Conservation (phyloP, 2,888 invertebrate genomes). For the Microctonus brassicae region DNA sequence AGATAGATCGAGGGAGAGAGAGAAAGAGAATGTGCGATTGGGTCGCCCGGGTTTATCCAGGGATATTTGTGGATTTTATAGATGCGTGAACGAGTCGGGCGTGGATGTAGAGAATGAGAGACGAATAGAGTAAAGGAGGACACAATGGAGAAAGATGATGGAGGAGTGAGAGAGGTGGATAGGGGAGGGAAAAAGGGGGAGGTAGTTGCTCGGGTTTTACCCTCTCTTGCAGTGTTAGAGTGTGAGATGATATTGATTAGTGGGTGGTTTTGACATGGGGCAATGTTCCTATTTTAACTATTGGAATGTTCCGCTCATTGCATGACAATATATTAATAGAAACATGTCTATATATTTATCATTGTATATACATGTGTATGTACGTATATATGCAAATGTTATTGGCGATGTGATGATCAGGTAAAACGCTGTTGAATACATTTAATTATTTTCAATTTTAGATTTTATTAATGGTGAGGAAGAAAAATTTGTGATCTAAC, state of each 20-base stretch:
- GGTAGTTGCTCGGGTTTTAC: slow-evolving; percentile 16
- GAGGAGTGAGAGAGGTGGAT: slow-evolving; percentile 1
- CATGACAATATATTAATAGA: slow-evolving; percentile 41
- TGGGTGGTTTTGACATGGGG: slow-evolving; percentile 45
- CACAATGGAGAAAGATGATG: slow-evolving; percentile 14
- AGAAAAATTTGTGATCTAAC: too few species aligned
- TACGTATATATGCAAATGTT: not conserved
- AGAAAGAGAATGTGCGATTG: slow-evolving; percentile 13
- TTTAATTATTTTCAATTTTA: not conserved
- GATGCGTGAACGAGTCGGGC: slow-evolving; percentile 38
- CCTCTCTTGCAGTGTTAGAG: slow-evolving; percentile 10
- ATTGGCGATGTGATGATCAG: slow-evolving; percentile 9
- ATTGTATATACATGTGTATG: too few species aligned
- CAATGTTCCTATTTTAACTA: slow-evolving; percentile 38
- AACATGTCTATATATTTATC: too few species aligned
- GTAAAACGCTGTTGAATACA: not conserved
- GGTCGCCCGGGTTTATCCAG: slow-evolving; percentile 42
- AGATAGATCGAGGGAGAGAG: not conserved
- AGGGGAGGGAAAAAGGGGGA: slow-evolving; percentile 1
- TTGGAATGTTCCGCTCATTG: slow-evolving; percentile 43
- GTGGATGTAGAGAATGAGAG: slow-evolving; percentile 20
- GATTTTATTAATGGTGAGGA: not conserved
- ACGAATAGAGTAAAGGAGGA: too few species aligned
- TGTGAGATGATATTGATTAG: slow-evolving; percentile 55
- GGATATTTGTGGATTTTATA: slow-evolving; percentile 43